phyloP scores from a whole-genome alignment of 2,797 vertebrate genomes.

The Natrix natrix region DNA sequence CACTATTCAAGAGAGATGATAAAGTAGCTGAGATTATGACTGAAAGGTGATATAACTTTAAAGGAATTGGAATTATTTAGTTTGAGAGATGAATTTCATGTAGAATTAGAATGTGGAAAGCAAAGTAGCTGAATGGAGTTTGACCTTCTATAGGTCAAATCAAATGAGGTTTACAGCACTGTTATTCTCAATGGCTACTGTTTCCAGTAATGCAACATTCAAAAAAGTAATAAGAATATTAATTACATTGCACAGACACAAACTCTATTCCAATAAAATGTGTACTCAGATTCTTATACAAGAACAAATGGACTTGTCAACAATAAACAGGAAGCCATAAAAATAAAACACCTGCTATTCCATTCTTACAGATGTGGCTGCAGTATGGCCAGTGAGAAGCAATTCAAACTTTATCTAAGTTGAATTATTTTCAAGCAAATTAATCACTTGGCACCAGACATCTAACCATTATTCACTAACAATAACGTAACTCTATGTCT shows the following conservation, averaged over 20 bases:
- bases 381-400: constrained; percentile 52
- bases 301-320: constrained; percentile 59
- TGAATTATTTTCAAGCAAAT: constrained; percentile 58
- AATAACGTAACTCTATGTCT: constrained; percentile 1
- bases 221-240: constrained; percentile 29
- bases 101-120: constrained; percentile 12
- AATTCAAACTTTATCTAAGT: constrained; percentile 58
- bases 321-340: constrained; percentile 60
- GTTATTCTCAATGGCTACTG: constrained; percentile 23
- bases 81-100: constrained; percentile 34
- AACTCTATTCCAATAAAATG: constrained; percentile 39
- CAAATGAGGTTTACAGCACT: constrained; percentile 8
- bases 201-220: constrained; percentile 25
- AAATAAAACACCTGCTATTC: constrained; percentile 61
- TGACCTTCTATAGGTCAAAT: constrained; percentile 33
- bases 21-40: not conserved
- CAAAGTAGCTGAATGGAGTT: constrained; percentile 23
- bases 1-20: not conserved
- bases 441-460: constrained; percentile 34
- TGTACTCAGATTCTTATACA: constrained; percentile 49
- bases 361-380: constrained; percentile 60
- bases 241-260: constrained; percentile 39
- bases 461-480: constrained; percentile 28
- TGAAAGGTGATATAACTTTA: not conserved
- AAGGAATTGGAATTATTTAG: constrained; percentile 10